A percentile compares a stretch with the other conserved stretches of the same genome.
Evolutionary conservation across 2,797 vertebrate genomes (phyloP).

Genomic region (Sebastes hubbsi): DNA sequence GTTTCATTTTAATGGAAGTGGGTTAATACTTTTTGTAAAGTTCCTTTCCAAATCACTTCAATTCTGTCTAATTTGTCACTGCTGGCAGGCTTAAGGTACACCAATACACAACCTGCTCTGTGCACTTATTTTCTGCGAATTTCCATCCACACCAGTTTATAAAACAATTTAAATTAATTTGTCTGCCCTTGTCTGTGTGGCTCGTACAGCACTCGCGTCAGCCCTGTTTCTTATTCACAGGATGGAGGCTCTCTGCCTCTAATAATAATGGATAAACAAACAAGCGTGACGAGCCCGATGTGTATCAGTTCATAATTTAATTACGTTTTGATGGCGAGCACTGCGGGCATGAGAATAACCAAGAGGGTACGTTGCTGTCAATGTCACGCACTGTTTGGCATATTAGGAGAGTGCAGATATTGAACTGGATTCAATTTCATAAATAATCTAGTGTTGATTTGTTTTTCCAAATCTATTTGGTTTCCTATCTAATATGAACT

Average conservation of each 20-base stretch:
- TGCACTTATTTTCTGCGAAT: neutral
- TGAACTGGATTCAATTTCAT: conserved; percentile 17
- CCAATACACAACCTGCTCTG: neutral
- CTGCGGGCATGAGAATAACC: conserved; percentile 56
- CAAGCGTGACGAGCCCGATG: conserved; percentile 55
- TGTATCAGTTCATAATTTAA: conserved; percentile 73
- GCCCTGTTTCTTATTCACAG: conserved; percentile 50
- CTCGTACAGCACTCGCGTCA: neutral
- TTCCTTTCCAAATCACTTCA: neutral
- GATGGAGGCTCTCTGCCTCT: conserved; percentile 47
- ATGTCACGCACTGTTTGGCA: conserved; percentile 29
- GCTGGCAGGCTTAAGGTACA: neutral
- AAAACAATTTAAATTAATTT: neutral
- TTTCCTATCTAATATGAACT: neutral
- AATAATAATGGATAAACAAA: conserved; percentile 74
- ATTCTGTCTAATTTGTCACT: neutral
- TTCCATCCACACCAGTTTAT: conserved; percentile 1
- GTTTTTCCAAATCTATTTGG: conserved; percentile 3
- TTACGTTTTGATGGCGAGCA: conserved; percentile 66
- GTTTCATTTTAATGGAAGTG: neutral
- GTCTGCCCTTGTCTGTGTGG: neutral
- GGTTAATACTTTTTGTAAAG: neutral
- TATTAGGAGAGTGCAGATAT: conserved; percentile 19
- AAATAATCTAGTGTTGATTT: conserved; percentile 9
- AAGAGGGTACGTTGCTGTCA: conserved; percentile 37